Conservation (phyloP, 2,797 vertebrate genomes). For the Rhynchonycteris naso region DNA sequence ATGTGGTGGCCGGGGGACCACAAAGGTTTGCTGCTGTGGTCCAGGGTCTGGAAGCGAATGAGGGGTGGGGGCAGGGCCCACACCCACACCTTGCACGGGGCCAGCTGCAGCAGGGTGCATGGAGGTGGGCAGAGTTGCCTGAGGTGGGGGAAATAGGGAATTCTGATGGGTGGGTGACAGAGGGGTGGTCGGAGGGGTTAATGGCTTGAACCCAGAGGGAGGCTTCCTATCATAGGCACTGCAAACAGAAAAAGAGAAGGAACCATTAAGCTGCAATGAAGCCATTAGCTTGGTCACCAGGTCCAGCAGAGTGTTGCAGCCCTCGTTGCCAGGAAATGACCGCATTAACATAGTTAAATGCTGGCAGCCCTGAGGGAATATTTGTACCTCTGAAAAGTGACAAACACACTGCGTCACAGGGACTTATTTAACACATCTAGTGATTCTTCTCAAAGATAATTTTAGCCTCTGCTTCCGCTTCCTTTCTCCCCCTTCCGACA, state of each 20-base stretch:
- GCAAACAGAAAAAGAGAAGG: conserved; percentile 77
- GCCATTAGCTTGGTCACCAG: conserved; percentile 49
- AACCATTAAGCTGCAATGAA: background rate
- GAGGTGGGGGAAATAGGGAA: conserved; percentile 80
- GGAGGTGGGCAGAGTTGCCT: conserved; percentile 72
- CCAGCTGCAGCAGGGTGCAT: conserved; percentile 74
- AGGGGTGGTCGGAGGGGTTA: conserved; percentile 94
- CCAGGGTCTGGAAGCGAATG: conserved; percentile 83
- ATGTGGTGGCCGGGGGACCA: conserved; percentile 90
- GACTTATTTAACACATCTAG: conserved; percentile 80
- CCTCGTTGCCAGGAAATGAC: conserved; percentile 78
- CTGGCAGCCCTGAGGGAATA: conserved; percentile 74
- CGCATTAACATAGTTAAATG: conserved; percentile 63
- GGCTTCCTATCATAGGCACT: conserved; percentile 99
- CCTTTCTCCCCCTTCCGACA: conserved; percentile 64
- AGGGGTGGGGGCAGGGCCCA: conserved; percentile 73
- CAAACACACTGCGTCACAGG: conserved; percentile 64
- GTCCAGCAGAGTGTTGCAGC: conserved; percentile 57
- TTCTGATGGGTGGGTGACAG: conserved; percentile 89
- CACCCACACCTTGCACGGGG: conserved; percentile 76
- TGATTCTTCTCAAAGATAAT: conserved; percentile 83
- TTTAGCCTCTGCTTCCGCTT: conserved; percentile 81
- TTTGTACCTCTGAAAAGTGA: conserved; percentile 51
- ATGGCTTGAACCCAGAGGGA: conserved; percentile 94
- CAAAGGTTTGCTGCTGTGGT: conserved; percentile 90